Conservation (phyloP, 2,888 invertebrate genomes). For the Chrysotoxum bicinctum region DNA sequence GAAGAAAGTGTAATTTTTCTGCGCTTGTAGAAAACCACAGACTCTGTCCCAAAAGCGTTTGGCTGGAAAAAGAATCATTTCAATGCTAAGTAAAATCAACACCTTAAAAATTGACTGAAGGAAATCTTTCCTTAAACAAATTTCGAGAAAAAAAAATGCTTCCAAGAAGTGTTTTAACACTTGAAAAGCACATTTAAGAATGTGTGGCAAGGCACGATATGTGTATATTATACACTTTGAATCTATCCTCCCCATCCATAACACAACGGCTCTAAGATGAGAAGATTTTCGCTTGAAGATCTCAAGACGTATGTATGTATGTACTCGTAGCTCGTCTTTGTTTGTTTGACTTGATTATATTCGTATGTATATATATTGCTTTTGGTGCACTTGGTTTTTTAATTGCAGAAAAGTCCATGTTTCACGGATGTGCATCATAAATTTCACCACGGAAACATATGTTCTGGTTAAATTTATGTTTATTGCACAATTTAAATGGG, state of each 20-base stretch:
- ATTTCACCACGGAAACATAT: slow-evolving; percentile 71
- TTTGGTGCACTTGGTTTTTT: slow-evolving; percentile 63
- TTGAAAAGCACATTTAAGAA: slow-evolving; percentile 2
- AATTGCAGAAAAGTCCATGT: slow-evolving; percentile 68
- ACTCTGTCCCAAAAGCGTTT: not conserved
- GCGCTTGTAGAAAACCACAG: no score
- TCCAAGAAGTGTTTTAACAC: slow-evolving; percentile 44
- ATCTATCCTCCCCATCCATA: not conserved
- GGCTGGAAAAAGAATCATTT: not conserved
- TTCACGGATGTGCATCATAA: slow-evolving; percentile 71
- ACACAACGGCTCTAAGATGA: slow-evolving; percentile 10
- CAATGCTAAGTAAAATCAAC: slow-evolving; percentile 15
- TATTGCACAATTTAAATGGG: slow-evolving; percentile 71
- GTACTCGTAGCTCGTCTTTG: slow-evolving; percentile 31
- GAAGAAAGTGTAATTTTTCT: no score
- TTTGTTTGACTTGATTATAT: not conserved
- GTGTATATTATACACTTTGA: not conserved
- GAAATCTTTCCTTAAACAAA: not conserved
- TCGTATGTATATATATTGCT: not conserved
- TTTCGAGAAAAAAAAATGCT: not conserved
- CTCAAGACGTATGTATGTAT: no score
- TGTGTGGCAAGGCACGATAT: slow-evolving; percentile 15
- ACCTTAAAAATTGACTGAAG: not conserved
- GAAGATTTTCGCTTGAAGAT: slow-evolving; percentile 32
- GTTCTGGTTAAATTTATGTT: slow-evolving; percentile 69